Base-by-base conservation (phyloP, 1,140 invertebrate genomes). In the Scaptomyza montana region DNA sequence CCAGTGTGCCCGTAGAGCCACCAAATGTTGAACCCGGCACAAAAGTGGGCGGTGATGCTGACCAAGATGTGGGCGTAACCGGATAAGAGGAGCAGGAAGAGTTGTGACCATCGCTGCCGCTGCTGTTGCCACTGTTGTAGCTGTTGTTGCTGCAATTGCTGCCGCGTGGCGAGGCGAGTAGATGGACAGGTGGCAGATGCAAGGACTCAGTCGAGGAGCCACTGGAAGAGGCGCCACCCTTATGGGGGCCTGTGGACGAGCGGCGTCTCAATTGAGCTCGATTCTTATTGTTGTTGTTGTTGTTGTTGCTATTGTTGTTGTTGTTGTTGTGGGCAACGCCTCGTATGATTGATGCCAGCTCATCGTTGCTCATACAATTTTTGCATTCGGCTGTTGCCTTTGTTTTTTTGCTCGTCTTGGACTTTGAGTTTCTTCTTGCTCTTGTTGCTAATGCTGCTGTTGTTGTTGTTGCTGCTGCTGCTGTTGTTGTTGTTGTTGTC, bases 321-420 rank as follows among this genome's bases (percentile, higher is more conserved):
- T 16, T 16, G 16, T 16, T 16, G 16, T 28, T 55, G 47, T 64
- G 60, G 6, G 78, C 66, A 25, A 71, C 86, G 33, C 81, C 78
- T 8, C 59, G 70, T 5, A 84, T 91, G 36, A 91, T 91, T 53
- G 72, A 56, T 12, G 89, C 85, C 81, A 91, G 55, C 72, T 91
- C 89, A 74, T 91, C 89, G 39, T 82, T 75, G 59, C 63, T 89
- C 68, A 91, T 80, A 60, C 86, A 89, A 39, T 78, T 80, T 21
- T 71, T 80, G 47, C 63, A 67, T 54, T 74, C 9, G 12, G 59
- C 56, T 9, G 43, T 41, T 45, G 71, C 45, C 63, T 77, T 86
- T 13, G 81, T 50, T 57, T 74, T 85, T 9, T 77, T 80, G 65
- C 55, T 61, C 47, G 36, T 5, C 39, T 69, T 61, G 28, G 43